Evolutionary conservation across 2,797 vertebrate species (phyloP).

Genomic region (Clarias fuscus): DNA sequence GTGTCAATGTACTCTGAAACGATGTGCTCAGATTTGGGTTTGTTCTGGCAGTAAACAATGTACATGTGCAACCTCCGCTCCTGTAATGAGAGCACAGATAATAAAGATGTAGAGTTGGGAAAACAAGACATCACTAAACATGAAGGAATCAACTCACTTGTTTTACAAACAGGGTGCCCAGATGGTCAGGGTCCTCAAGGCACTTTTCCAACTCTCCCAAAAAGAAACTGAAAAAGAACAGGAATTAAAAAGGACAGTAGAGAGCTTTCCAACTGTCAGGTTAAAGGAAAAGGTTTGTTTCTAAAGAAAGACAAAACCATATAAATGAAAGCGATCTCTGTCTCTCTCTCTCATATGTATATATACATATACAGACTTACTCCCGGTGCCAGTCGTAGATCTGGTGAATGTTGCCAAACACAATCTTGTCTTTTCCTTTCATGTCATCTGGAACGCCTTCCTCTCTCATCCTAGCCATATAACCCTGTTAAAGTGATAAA

Average conservation of each 20-base stretch:
- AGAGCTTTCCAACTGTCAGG: background rate
- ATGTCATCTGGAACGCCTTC: slow-evolving; percentile 96
- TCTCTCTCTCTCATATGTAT: background rate
- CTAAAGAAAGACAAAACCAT: background rate
- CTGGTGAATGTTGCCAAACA: slow-evolving; percentile 98
- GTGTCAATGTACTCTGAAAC: slow-evolving; percentile 98
- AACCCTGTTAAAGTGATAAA: slow-evolving; percentile 76
- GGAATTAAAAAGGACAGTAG: background rate
- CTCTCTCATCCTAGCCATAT: slow-evolving; percentile 96
- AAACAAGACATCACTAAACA: background rate
- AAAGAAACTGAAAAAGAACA: slow-evolving; percentile 84
- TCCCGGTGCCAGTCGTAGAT: slow-evolving; percentile 99
- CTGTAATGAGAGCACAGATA: slow-evolving; percentile 66
- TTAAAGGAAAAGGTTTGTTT: too few species aligned
- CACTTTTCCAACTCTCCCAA: slow-evolving; percentile 96
- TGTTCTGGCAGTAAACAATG: slow-evolving; percentile 98
- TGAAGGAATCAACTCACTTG: slow-evolving; percentile 77
- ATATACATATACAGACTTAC: slow-evolving; percentile 66
- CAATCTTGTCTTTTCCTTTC: slow-evolving; percentile 99
- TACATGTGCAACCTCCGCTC: slow-evolving; percentile 98
- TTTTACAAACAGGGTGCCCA: slow-evolving; percentile 93
- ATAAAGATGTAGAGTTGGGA: background rate
- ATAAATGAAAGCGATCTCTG: too few species aligned
- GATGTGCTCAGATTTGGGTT: slow-evolving; percentile 98
- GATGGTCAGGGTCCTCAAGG: slow-evolving; percentile 94